These are phyloP conservation scores for Heliconius melpomene DNA, from an alignment of 1,140 invertebrate genomes.

Conservation along the genomic window DNA sequence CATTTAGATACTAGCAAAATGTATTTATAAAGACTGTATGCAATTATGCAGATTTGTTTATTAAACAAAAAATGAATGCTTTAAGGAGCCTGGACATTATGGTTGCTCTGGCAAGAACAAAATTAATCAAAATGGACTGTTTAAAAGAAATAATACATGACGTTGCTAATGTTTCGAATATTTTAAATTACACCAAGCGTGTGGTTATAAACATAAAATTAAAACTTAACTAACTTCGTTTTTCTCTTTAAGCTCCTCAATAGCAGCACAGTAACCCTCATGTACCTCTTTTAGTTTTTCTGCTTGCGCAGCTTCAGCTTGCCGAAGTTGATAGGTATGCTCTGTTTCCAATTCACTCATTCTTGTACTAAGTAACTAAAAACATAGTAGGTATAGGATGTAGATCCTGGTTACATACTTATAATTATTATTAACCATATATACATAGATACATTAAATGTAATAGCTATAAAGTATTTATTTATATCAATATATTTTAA, in stretches of 20 bases:
- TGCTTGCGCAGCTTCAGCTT: conserved; percentile 84
- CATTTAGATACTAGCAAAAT: too few species aligned
- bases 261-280: conserved; percentile 84
- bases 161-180: too few species aligned
- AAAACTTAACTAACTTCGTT: conserved; percentile 81
- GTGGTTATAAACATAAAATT: too few species aligned
- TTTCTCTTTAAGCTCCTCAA: conserved; percentile 86
- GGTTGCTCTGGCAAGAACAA: too few species aligned
- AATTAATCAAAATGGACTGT: too few species aligned
- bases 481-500: neutral
- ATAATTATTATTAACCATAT: neutral
- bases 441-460: neutral
- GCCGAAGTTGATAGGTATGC: conserved; percentile 86
- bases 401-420: neutral
- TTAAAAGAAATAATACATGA: too few species aligned
- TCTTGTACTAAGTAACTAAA: conserved; percentile 82
- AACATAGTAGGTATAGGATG: neutral
- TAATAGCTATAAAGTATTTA: neutral
- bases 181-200: too few species aligned
- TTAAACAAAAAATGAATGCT: too few species aligned
- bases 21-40: too few species aligned
- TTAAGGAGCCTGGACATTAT: too few species aligned
- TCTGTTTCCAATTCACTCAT: conserved; percentile 88
- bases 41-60: too few species aligned
- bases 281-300: conserved; percentile 86